phyloP scores from a whole-genome alignment of 1,140 invertebrate species.

The Bilobella aurantiaca region DNA sequence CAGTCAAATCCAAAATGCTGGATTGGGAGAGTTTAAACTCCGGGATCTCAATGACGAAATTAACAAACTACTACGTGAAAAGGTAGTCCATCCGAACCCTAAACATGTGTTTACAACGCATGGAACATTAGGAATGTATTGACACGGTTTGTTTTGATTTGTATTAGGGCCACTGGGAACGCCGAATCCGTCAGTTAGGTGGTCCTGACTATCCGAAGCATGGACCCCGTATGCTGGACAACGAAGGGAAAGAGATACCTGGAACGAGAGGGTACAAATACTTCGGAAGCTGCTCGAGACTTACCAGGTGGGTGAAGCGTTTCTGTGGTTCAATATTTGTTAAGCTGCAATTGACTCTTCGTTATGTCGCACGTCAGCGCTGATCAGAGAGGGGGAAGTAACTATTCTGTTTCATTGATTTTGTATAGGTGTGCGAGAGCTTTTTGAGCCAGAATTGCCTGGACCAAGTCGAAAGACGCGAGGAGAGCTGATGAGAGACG shows the following conservation, averaged over 20 bases:
- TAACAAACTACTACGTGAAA: slow-evolving; percentile 90
- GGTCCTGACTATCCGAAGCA: slow-evolving; percentile 87
- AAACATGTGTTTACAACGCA: too few species aligned
- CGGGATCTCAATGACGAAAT: slow-evolving; percentile 99
- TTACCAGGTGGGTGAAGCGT: slow-evolving; percentile 77
- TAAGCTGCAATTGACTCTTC: too few species aligned
- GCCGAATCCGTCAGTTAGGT: slow-evolving; percentile 85
- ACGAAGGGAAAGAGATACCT: slow-evolving; percentile 92
- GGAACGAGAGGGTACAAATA: slow-evolving; percentile 98
- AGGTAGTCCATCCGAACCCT: slow-evolving; percentile 37
- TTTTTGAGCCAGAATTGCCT: slow-evolving; percentile 76
- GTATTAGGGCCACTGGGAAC: slow-evolving; percentile 79
- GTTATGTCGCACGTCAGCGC: too few species aligned
- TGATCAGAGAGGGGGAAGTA: too few species aligned
- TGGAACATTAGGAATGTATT: too few species aligned
- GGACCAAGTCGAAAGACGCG: slow-evolving; percentile 78
- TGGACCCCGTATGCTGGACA: slow-evolving; percentile 88
- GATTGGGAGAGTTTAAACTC: slow-evolving; percentile 94
- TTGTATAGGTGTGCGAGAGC: slow-evolving; percentile 69
- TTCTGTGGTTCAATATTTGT: too few species aligned
- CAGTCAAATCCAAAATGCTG: slow-evolving; percentile 98
- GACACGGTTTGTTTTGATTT: not conserved
- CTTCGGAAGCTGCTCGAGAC: slow-evolving; percentile 97
- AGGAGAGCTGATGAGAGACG: slow-evolving; percentile 93
- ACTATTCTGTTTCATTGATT: too few species aligned